Percentiles rank a stretch among this genome's conserved stretches.
phyloP scores from a whole-genome alignment of 2,113 vertebrate genomes.

The Procavia capensis region DNA sequence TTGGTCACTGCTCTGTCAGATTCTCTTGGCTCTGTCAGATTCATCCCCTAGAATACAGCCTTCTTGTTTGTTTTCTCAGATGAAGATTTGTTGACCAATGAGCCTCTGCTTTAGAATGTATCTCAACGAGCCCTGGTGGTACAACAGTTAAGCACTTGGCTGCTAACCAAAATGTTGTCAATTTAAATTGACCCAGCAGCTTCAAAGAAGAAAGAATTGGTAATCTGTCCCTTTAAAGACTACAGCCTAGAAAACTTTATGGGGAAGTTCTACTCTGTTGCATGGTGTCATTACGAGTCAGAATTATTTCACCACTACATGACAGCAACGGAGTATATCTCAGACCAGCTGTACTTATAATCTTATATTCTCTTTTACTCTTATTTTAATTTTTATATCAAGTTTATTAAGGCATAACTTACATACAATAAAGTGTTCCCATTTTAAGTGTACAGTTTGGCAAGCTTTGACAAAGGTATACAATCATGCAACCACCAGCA shows the following conservation, averaged over 20 bases:
- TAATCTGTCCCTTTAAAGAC: too few species aligned
- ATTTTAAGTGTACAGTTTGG: background rate
- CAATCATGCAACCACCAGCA: background rate
- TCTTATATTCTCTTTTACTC: background rate
- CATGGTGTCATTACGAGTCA: too few species aligned
- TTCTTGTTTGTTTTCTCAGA: background rate
- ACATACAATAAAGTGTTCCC: too few species aligned
- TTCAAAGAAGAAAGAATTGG: too few species aligned
- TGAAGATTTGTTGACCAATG: background rate
- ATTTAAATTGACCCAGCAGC: too few species aligned
- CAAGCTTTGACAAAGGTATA: background rate
- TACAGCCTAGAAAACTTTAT: too few species aligned
- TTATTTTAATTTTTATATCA: background rate
- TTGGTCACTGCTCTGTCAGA: background rate
- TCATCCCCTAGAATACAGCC: background rate
- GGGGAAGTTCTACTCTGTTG: too few species aligned
- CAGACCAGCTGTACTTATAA: background rate
- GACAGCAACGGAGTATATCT: background rate
- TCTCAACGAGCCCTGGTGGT: too few species aligned
- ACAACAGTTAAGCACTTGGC: too few species aligned
- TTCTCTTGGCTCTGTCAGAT: too few species aligned
- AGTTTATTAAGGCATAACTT: background rate
- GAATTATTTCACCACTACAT: too few species aligned
- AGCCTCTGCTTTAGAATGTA: background rate
- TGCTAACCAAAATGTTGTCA: too few species aligned